Conservation (phyloP, 2,113 vertebrate species). For the Poicephalus meyeri region DNA sequence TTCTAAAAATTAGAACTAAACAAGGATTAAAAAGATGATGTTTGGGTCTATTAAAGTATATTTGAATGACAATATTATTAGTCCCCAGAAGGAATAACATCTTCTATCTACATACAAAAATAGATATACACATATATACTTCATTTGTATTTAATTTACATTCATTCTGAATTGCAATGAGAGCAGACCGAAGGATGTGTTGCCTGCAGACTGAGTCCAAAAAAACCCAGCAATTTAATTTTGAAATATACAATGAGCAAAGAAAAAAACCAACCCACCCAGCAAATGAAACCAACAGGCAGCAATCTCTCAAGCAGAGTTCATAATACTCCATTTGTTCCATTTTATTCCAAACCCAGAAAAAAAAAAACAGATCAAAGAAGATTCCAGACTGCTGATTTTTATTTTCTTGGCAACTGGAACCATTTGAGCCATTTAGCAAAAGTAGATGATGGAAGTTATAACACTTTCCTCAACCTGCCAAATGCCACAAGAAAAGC, state of each 20-base stretch:
- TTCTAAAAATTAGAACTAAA: not conserved
- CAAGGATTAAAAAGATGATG: not conserved
- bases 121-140: not conserved
- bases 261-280: not conserved
- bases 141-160: constrained; percentile 31
- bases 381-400: constrained; percentile 29
- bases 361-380: not conserved
- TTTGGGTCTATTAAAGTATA: not conserved
- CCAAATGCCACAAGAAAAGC: constrained; percentile 51
- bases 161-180: constrained; percentile 1
- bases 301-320: not conserved
- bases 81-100: not conserved
- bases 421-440: constrained; percentile 14
- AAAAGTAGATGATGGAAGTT: constrained; percentile 19
- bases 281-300: not conserved
- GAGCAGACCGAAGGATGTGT: constrained; percentile 24
- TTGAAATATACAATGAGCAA: not conserved
- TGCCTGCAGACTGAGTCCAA: constrained; percentile 6
- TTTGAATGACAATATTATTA: not conserved
- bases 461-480: constrained; percentile 13
- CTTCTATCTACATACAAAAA: not conserved
- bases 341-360: not conserved
- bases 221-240: not conserved
- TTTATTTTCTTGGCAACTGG: constrained; percentile 24
- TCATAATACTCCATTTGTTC: not conserved